Evolutionary conservation across 2,113 vertebrate genomes (phyloP).

Genomic region (Zosterops borbonicus): DNA sequence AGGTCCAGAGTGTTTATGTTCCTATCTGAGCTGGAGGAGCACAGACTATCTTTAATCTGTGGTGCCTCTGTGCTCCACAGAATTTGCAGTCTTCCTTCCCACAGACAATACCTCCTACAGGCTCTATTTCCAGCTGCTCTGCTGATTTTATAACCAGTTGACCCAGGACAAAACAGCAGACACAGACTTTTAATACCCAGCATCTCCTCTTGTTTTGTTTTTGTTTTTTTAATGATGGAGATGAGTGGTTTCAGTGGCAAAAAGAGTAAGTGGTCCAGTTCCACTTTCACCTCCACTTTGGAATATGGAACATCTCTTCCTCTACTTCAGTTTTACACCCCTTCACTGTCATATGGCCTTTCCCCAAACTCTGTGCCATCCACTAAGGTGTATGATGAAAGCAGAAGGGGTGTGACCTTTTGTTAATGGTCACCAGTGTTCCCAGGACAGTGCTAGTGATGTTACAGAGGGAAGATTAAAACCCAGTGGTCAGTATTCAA

Average conservation of each 20-base stretch:
- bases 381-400: not conserved
- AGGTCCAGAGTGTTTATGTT: not conserved
- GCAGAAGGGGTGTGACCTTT: not conserved
- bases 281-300: not conserved
- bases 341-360: not conserved
- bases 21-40: not conserved
- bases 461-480: not conserved
- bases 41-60: not conserved
- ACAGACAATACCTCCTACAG: not conserved
- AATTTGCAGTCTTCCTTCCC: not conserved
- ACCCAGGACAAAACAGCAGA: not conserved
- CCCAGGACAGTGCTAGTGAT: not conserved
- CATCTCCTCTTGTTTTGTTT: not conserved
- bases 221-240: not conserved
- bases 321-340: not conserved
- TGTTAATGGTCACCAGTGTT: not conserved
- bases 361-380: not conserved
- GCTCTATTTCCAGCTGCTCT: not conserved
- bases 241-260: slow-evolving; percentile 25
- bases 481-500: not conserved
- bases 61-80: not conserved
- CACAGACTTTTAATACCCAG: not conserved
- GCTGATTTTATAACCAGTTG: not conserved
- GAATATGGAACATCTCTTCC: not conserved
- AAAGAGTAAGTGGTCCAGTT: not conserved